Base-by-base conservation (phyloP, 2,888 invertebrate species). In the Penaeus monodon region DNA sequence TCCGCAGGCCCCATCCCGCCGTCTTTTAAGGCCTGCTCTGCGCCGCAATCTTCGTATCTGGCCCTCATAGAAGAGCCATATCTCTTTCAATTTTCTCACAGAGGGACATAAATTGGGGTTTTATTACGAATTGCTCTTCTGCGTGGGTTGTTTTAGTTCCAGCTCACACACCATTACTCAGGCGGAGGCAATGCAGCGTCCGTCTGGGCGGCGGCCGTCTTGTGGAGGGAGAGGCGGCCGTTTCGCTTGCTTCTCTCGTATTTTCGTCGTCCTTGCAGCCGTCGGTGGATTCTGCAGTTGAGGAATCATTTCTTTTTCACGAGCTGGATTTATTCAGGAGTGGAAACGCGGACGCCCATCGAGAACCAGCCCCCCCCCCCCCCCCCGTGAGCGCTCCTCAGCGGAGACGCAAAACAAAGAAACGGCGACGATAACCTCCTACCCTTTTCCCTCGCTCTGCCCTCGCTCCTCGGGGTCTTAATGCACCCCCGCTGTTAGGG, bases 51-150 rank as follows among this genome's bases (percentile, higher is more conserved):
- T 79, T 27, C 63, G 27, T 79, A n/a, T 73, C 29, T n/a, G 73
- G 38, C 33, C 73, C n/a, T 57, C 57, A 79, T 57, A 65, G 65
- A 29, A 65, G 65, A 29, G 27, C 68, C 68, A 66, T 68, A 68
- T 68, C 38, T 81, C 81, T 68, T 44, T 65, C 81, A 81, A 81
- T 81, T 81, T 81, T 81, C 81, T 81, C 44, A 24, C 68, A 81
- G 81, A 29, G n/a, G 66, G 81, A 81, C 81, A 68, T 81, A 81
- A 81, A 81, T 81, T 68, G 81, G 38, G 81, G 81, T 81, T 81
- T 81, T 81, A 81, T 81, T 81, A 81, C 81, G 65, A 66, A 81
- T 81, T 81, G 81, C 68, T 65, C 81, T 81, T 81, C 81, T 81
- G 81, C 81, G 66, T 81, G 81, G 68, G 38, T 81, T 68, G 68